phyloP scores from a whole-genome alignment of 1,140 invertebrate genomes.

The Eurosta solidaginis region DNA sequence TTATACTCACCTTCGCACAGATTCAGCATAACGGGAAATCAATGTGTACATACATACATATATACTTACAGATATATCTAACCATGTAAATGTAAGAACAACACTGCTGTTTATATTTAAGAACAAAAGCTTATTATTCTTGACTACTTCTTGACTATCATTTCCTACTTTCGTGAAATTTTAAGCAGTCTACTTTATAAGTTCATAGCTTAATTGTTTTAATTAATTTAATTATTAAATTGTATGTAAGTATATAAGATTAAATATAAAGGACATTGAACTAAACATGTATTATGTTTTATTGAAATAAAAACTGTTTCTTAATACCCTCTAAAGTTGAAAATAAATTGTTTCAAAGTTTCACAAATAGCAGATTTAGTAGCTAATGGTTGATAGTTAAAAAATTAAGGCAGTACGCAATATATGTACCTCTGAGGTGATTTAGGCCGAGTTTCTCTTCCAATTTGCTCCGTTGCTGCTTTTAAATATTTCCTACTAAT shows the following conservation, averaged over 20 bases:
- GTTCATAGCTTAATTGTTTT: slow-evolving; percentile 2
- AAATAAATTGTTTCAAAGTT: not conserved
- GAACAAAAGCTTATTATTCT: slow-evolving; percentile 5
- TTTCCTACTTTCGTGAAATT: slow-evolving; percentile 12
- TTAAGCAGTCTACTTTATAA: slow-evolving; percentile 1
- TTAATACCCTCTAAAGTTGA: slow-evolving; percentile 52
- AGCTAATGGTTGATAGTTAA: no score
- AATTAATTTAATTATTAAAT: slow-evolving; percentile 25
- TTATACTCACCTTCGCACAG: no score
- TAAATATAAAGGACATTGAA: slow-evolving; percentile 29
- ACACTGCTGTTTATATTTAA: slow-evolving; percentile 7
- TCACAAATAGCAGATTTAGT: no score
- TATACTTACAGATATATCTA: slow-evolving; percentile 21
- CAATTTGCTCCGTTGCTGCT: no score
- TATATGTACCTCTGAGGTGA: not conserved
- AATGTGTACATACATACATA: not conserved
- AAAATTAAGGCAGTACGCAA: not conserved
- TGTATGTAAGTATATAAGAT: slow-evolving; percentile 28
- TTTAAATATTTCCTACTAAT: no score
- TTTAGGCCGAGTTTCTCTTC: no score
- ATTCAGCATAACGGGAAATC: no score
- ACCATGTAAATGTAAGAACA: slow-evolving; percentile 5
- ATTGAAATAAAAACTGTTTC: slow-evolving; percentile 59
- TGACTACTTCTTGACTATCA: slow-evolving; percentile 3
- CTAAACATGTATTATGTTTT: slow-evolving; percentile 57